Base-by-base conservation (phyloP, 2,113 vertebrate species). In the Pleuronectes platessa region DNA sequence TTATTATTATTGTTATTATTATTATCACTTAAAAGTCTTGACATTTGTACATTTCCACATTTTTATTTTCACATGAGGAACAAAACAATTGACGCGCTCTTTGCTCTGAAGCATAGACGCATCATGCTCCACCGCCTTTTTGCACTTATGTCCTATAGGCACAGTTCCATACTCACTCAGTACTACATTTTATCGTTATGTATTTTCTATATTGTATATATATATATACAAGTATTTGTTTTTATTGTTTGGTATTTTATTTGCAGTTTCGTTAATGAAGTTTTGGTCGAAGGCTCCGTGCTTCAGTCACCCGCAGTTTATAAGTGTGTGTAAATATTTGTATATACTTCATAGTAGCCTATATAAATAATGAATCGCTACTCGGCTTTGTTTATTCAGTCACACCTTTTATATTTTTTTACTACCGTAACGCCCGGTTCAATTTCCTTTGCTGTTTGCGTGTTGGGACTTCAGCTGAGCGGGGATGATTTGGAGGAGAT, bases 1-100 rank as follows among this genome's bases (percentile, higher is more conserved):
- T 83, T 71, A 71, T 68, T 72, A 75, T 76, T 71, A 88, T 60
- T 79, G 61, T 68, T 79, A 69, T 72, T 63, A 82, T 59, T 65
- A 78, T 80, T 47, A 72, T 84, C 71, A 74, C 82, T 58, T n/a
- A 72, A 61, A 23, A 0, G 5, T 45, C 0, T 20, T 14, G 45
- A 65, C 47, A 23, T 31, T 9, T n/a, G 2, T 56, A 58, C n/a
- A 31, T 62, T 62, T 63, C 4, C n/a, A 56, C 54, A 56, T 54
- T 23, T 55, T 55, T 55, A 21, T 55, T 55, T 55, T 10, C 47
- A 51, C 47, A 51, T 7, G 47, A 51, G 15, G 45, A 54, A 14
- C 18, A 21, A 17, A n/a, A 54, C 20, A n/a, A 15, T 8, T 4
- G 21, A 23, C 24, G 15, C 2, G 58, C 71, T 51, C 45, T 65